These are phyloP conservation scores for Bos javanicus DNA, from an alignment of 2,113 vertebrate genomes.

Conservation along the genomic window DNA sequence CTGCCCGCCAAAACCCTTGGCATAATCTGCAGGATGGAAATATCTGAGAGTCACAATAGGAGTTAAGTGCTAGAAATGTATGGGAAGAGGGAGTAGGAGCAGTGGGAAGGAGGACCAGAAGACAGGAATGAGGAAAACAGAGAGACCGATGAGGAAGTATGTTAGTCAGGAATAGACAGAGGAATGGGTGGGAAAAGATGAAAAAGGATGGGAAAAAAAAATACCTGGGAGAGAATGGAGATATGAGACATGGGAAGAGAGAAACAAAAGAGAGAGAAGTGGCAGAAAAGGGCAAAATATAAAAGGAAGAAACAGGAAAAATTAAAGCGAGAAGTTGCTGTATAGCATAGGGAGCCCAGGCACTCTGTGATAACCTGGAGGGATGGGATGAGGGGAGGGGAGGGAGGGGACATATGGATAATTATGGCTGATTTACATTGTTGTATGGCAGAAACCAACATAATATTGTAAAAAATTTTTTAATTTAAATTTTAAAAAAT, in stretches of 20 bases:
- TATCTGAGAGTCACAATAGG: neutral
- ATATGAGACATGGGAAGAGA: neutral
- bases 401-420: neutral
- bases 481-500: neutral
- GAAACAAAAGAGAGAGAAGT: neutral
- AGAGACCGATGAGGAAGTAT: neutral
- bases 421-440: neutral
- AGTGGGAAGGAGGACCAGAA: neutral
- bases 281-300: neutral
- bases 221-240: neutral
- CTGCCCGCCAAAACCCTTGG: constrained; percentile 93
- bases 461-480: neutral
- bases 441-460: neutral
- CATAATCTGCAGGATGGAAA: constrained; percentile 85
- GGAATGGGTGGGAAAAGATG: neutral
- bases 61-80: neutral
- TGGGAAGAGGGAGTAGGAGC: neutral
- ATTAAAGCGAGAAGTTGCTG: neutral
- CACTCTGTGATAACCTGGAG: neutral
- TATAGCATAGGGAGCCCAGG: neutral
- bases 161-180: neutral
- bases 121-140: neutral
- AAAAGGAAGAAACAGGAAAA: neutral
- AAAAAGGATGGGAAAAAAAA: neutral
- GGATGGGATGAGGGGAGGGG: neutral